These are phyloP conservation scores for Chanos chanos DNA, from an alignment of 2,797 vertebrate genomes.

Conservation along the genomic window DNA sequence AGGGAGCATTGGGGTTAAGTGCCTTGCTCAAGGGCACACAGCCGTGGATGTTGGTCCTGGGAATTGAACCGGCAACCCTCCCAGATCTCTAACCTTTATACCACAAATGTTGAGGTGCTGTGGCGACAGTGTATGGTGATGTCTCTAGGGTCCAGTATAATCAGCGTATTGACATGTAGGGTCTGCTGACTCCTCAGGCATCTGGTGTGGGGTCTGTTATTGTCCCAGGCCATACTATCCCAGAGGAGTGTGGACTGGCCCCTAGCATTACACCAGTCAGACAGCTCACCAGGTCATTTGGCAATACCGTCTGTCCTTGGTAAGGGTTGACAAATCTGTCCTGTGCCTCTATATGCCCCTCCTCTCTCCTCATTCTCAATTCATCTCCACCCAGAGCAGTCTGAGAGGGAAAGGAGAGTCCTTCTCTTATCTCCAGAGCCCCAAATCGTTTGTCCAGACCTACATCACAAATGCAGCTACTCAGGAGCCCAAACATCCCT, in stretches of 20 bases:
- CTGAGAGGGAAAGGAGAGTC: conserved; percentile 20
- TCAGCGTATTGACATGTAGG: not conserved
- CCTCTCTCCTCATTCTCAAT: not conserved
- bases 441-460: conserved; percentile 35
- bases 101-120: no score
- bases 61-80: no score
- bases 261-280: conserved; percentile 42
- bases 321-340: conserved; percentile 14
- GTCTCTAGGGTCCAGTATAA: no score
- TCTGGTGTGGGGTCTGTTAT: no score
- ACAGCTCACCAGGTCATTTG: conserved; percentile 59
- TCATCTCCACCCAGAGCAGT: conserved; percentile 4
- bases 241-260: conserved; percentile 64
- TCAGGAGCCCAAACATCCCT: conserved; percentile 26
- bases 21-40: no score
- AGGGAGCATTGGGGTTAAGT: no score
- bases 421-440: conserved; percentile 29
- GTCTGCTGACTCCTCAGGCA: not conserved
- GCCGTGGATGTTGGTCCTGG: no score
- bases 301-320: conserved; percentile 57
- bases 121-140: no score
- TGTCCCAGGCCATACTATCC: not conserved
- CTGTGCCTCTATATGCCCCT: not conserved
- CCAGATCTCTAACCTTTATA: no score
- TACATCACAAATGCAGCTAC: conserved; percentile 41